Base-by-base conservation (phyloP, 2,797 vertebrate genomes). In the Coregonus sp. region DNA sequence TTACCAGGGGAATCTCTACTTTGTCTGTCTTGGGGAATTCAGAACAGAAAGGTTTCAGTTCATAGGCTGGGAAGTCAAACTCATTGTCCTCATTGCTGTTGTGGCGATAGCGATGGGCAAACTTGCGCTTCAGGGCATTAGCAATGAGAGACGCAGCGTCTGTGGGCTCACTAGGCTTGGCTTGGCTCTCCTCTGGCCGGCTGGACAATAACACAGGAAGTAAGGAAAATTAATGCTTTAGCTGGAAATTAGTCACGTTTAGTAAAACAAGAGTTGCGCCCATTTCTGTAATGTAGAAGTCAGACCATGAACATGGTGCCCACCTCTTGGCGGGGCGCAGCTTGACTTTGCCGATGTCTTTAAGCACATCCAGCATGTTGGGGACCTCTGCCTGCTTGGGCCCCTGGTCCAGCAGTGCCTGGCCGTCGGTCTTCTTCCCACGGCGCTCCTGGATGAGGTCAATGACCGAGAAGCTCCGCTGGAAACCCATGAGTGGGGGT, bases 301-400 rank as follows among this genome's bases (percentile, higher is more conserved):
- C 40, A 47, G 40, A 47, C 2, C 31, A 33, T 33, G 40, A 47
- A 47, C 40, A 31, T 12, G 1, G 16, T 52, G 61, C 37, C 84
- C 79, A 98, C 98, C 95, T 97, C 88, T 95, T 97, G 70, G 98
- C 96, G 0, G 98, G 95, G 29, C 97, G 96, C 18, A 99, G 88
- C 83, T 99, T 99, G 65, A 99, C 96, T 6, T 92, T 98, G 81
- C 84, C 91, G 77, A 99, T 97, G 88, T 99, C 98, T 91, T 98
- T 99, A 74, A 99, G 93, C 83, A 99, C 95, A 75, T 99, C 98
- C 0, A 99, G 92, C 98, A 99, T 99, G 88, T 87, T 99, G 86
- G 97, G 98, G 72, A 97, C 86, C 83, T 97, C 96, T 70, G 94
- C 81, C 63, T 94, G 92, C 88, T 92, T 96, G 77, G 92, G 90